These are phyloP conservation scores for Scomberomorus guttatus DNA, from an alignment of 2,797 vertebrate species.

Conservation along the genomic window DNA sequence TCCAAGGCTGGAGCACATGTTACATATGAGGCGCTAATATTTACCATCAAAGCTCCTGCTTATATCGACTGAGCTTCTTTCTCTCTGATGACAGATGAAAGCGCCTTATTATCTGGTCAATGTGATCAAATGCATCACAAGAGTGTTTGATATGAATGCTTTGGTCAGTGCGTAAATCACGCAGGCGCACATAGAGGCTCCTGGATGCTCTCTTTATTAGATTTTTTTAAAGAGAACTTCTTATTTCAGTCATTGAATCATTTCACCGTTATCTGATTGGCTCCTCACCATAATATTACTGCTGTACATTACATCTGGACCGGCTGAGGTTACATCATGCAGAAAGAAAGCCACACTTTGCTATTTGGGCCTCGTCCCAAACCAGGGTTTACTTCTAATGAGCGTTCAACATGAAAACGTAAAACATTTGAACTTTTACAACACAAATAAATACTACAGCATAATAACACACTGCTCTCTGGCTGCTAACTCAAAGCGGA, in stretches of 20 bases:
- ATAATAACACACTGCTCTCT: background rate
- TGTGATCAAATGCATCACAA: slow-evolving; percentile 37
- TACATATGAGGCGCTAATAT: background rate
- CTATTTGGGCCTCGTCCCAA: background rate
- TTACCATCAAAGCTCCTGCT: background rate
- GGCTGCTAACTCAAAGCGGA: no score
- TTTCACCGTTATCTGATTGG: background rate
- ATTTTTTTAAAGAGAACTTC: background rate
- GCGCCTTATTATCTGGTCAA: background rate
- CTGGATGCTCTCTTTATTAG: background rate
- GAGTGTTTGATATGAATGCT: background rate
- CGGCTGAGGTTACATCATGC: background rate
- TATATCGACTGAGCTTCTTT: background rate
- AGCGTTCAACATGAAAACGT: background rate
- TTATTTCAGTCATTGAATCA: background rate
- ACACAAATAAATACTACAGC: background rate
- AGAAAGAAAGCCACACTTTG: background rate
- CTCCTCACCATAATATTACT: background rate
- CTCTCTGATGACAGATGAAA: slow-evolving; percentile 15
- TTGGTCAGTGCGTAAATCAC: background rate
- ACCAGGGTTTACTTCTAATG: background rate
- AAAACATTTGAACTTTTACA: background rate
- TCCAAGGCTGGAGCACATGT: slow-evolving; percentile 50
- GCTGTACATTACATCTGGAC: background rate
- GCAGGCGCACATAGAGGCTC: no score